Conservation (phyloP, 2,113 vertebrate species). For the Campylorhamphus procurvoides region DNA sequence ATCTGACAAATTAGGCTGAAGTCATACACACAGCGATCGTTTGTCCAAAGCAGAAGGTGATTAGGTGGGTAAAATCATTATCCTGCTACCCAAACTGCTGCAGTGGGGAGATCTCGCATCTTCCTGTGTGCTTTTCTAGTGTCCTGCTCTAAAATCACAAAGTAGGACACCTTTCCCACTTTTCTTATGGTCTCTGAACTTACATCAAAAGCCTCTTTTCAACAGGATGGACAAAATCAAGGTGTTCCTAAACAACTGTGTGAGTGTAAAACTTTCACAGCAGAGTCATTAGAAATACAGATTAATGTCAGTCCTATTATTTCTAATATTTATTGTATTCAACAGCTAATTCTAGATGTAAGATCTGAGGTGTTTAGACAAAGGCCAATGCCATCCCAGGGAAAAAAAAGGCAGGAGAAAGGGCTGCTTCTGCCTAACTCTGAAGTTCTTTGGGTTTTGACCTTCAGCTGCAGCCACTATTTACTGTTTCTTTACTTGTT, state of each 20-base stretch:
- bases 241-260: background rate
- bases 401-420: background rate
- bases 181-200: background rate
- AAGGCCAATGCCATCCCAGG: background rate
- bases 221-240: background rate
- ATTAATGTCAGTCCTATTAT: background rate
- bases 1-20: background rate
- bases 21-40: accelerated
- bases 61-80: background rate
- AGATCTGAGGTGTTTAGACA: background rate
- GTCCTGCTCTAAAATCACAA: background rate
- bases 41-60: background rate
- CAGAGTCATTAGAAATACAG: background rate
- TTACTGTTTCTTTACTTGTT: background rate
- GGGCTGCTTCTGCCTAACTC: background rate
- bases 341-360: background rate
- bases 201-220: background rate
- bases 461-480: constrained; percentile 52
- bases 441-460: constrained; percentile 15
- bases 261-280: background rate
- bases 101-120: background rate
- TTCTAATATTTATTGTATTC: background rate
- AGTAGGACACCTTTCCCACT: background rate
- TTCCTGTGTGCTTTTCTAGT: background rate
- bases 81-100: background rate